Evolutionary conservation across 2,113 vertebrate genomes (phyloP).

Genomic region (Hydropotes inermis): DNA sequence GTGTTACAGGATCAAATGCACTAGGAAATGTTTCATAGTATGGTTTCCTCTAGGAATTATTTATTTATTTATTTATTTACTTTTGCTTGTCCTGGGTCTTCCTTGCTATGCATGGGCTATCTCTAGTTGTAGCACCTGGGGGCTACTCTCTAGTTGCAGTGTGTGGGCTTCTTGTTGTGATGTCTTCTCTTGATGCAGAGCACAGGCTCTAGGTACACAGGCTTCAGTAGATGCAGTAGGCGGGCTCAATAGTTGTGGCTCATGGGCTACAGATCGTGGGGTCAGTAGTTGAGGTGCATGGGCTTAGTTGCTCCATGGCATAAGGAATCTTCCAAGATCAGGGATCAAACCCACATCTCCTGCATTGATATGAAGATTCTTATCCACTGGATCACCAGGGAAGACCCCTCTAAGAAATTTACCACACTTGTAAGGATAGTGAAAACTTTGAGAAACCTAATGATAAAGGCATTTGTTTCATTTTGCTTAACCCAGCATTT

Average conservation of each 20-base stretch:
- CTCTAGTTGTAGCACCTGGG: not conserved
- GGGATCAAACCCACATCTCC: not conserved
- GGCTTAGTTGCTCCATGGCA: not conserved
- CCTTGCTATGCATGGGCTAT: not conserved
- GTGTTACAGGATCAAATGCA: not conserved
- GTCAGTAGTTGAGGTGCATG: not conserved
- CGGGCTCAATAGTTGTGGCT: not conserved
- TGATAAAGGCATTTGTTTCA: not conserved
- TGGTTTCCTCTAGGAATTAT: not conserved
- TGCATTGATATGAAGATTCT: not conserved
- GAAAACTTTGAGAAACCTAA: not conserved
- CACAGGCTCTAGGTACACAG: not conserved
- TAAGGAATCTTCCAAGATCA: not conserved
- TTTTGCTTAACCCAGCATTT: not conserved
- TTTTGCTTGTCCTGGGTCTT: not conserved
- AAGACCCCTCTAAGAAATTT: not conserved
- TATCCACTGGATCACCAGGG: not conserved
- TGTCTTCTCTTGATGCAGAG: not conserved
- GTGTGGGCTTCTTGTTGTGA: not conserved
- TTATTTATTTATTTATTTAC: not conserved
- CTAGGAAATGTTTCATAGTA: not conserved
- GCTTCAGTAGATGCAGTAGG: not conserved
- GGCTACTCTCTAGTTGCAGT: not conserved
- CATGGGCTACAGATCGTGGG: not conserved
- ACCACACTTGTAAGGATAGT: not conserved